phyloP scores from a whole-genome alignment of 2,888 invertebrate species.

The Leucania comma region DNA sequence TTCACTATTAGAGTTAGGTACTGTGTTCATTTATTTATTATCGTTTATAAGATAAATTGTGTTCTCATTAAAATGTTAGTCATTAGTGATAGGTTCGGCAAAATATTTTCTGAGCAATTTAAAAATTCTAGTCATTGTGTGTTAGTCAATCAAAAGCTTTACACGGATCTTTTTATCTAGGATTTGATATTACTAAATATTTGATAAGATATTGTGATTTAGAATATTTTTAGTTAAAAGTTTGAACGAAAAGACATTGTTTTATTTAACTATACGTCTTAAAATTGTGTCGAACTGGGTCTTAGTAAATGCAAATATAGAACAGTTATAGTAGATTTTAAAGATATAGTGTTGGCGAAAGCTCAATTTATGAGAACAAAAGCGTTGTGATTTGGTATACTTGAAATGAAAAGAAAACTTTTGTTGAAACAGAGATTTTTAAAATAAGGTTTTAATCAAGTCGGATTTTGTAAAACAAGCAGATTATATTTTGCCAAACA shows the following conservation, averaged over 20 bases:
- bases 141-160: slow-evolving; percentile 13
- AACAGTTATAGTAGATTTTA: background rate
- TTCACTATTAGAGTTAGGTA: slow-evolving; percentile 51
- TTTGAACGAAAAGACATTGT: background rate
- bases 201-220: slow-evolving; percentile 7
- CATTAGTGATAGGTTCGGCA: slow-evolving; percentile 47
- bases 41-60: slow-evolving; percentile 52
- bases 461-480: background rate
- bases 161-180: background rate
- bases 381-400: slow-evolving; percentile 33
- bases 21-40: slow-evolving; percentile 57
- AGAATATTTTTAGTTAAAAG: background rate
- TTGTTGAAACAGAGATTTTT: background rate
- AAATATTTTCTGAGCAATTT: slow-evolving; percentile 56
- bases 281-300: background rate
- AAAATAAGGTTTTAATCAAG: background rate
- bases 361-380: slow-evolving; percentile 4
- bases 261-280: background rate
- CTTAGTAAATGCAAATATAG: background rate
- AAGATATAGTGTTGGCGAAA: background rate
- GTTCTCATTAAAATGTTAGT: slow-evolving; percentile 50
- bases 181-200: background rate
- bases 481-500: slow-evolving; percentile 62
- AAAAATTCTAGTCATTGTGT: slow-evolving; percentile 8
- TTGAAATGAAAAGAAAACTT: background rate